phyloP scores from a whole-genome alignment of 2,113 vertebrate genomes.

The Microcebus jonahi region DNA sequence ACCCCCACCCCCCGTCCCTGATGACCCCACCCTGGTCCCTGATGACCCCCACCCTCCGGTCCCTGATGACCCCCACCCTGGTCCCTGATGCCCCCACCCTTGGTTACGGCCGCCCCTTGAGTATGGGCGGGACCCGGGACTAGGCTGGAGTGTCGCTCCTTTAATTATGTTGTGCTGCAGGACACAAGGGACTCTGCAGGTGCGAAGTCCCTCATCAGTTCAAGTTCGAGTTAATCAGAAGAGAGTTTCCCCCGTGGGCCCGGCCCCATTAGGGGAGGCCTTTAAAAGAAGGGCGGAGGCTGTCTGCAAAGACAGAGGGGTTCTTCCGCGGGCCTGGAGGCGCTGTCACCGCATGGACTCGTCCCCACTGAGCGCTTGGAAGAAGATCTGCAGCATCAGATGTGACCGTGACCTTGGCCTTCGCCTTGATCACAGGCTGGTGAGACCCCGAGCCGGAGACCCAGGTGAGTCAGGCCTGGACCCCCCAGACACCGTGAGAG shows the following conservation, averaged over 20 bases:
- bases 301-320: neutral
- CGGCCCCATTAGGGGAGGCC: neutral
- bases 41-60: neutral
- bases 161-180: neutral
- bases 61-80: neutral
- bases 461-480: neutral
- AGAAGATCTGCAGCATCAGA: neutral
- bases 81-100: neutral
- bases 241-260: neutral
- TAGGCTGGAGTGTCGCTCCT: too few species aligned
- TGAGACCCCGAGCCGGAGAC: neutral
- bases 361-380: neutral
- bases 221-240: neutral
- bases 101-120: fast-evolving
- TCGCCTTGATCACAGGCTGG: neutral
- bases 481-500: neutral
- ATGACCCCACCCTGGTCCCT: neutral
- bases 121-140: neutral
- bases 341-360: neutral
- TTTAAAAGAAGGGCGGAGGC: neutral
- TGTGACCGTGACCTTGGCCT: too few species aligned
- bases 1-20: too few species aligned
- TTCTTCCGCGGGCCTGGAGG: neutral
- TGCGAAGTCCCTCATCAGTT: neutral
- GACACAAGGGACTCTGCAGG: neutral